phyloP scores from a whole-genome alignment of 2,113 vertebrate genomes.

The Indicator indicator region DNA sequence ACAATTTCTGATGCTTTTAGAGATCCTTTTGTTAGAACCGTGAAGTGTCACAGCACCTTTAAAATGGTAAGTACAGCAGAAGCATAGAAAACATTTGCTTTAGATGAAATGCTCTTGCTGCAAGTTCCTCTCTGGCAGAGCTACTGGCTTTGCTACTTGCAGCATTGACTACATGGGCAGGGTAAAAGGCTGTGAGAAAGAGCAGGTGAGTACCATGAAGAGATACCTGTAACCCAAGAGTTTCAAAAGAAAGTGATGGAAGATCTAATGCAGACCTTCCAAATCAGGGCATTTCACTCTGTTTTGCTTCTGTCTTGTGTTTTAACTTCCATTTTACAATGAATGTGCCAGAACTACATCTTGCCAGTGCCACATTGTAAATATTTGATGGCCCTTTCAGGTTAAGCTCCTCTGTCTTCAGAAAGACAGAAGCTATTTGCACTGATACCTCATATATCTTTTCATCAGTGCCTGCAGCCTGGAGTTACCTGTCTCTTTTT shows the following conservation, averaged over 20 bases:
- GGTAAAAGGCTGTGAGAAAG: not conserved
- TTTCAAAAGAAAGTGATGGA: not conserved
- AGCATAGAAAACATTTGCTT: constrained; percentile 7
- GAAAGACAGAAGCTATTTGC: not conserved
- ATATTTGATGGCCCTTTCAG: constrained; percentile 47
- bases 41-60: constrained; percentile 30
- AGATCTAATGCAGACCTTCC: not conserved
- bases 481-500: not conserved
- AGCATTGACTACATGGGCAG: not conserved
- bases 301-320: not conserved
- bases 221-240: not conserved
- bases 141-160: not conserved
- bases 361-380: not conserved
- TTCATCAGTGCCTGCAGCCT: not conserved
- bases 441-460: not conserved
- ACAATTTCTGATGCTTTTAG: constrained; percentile 9
- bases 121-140: not conserved
- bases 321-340: not conserved
- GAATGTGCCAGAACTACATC: not conserved
- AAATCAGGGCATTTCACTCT: not conserved
- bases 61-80: not conserved
- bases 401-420: not conserved
- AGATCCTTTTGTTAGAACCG: constrained; percentile 25
- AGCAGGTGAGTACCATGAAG: not conserved
- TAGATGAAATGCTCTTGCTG: not conserved